Conservation (phyloP, 2,797 vertebrate genomes). For the Aythya fuligula region DNA sequence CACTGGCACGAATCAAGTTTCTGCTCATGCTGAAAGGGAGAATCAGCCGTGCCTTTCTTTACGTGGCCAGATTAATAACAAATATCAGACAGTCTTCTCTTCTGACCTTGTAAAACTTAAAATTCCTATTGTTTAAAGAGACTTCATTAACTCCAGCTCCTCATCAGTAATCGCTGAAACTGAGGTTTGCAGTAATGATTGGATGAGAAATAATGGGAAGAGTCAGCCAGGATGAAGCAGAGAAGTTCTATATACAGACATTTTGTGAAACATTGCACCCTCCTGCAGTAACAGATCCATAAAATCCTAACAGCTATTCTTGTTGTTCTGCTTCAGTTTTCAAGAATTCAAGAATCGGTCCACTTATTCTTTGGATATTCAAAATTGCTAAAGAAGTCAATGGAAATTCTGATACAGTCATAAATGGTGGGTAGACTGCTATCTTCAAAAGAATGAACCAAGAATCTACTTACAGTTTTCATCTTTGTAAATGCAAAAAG, state of each 20-base stretch:
- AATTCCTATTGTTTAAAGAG: background rate
- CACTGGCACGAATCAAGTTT: background rate
- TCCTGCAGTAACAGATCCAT: background rate
- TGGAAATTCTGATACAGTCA: background rate
- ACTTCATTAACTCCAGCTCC: background rate
- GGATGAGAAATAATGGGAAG: background rate
- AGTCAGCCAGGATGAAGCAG: background rate
- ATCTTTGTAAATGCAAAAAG: background rate
- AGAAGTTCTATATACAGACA: background rate
- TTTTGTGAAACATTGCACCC: background rate
- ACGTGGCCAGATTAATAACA: background rate
- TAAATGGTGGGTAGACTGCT: background rate
- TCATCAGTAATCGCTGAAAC: background rate
- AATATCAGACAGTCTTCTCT: background rate
- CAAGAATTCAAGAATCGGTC: background rate
- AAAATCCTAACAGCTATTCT: background rate
- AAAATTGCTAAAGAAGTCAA: background rate
- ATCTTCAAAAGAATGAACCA: slow-evolving; percentile 7
- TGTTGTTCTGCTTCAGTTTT: background rate
- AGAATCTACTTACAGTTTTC: background rate
- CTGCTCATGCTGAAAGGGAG: background rate
- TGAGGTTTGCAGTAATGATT: background rate
- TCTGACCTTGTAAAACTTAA: background rate
- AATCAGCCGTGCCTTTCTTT: background rate
- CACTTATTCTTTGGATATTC: background rate